Conservation (phyloP, 2,888 invertebrate species). For the Hipparchia semele region DNA sequence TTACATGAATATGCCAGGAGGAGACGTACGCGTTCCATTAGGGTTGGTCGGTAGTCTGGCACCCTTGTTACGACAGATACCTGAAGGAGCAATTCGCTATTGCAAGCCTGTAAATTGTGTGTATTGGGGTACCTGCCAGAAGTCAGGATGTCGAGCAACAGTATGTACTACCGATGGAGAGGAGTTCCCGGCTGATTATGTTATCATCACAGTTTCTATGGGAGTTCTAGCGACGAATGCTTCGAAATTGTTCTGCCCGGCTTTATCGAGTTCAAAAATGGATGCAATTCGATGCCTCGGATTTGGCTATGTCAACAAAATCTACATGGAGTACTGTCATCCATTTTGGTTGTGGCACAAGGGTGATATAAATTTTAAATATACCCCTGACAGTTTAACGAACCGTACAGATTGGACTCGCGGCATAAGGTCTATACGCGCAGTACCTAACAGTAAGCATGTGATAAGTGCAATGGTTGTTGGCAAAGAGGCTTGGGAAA, state of each 20-base stretch:
- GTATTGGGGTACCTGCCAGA: constrained; percentile 85
- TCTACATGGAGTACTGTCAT: constrained; percentile 88
- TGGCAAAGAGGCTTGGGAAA: constrained; percentile 85
- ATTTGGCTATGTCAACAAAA: constrained; percentile 89
- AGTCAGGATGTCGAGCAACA: constrained; percentile 71
- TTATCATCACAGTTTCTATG: constrained; percentile 89
- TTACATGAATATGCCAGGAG: constrained; percentile 82
- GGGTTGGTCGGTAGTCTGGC: constrained; percentile 86
- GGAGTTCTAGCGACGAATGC: constrained; percentile 88
- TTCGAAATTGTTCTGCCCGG: constrained; percentile 86
- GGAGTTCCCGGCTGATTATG: constrained; percentile 89
- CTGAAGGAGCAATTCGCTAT: constrained; percentile 84
- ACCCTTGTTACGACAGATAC: constrained; percentile 85
- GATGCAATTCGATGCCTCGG: constrained; percentile 87
- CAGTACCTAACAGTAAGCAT: constrained; percentile 86
- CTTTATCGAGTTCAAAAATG: constrained; percentile 86
- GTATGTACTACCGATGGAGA: constrained; percentile 87
- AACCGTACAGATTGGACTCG: constrained; percentile 87
- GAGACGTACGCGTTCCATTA: constrained; percentile 84
- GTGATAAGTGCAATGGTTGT: constrained; percentile 88
- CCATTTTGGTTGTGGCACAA: constrained; percentile 89
- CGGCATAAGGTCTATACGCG: constrained; percentile 87
- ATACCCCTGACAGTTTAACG: constrained; percentile 79
- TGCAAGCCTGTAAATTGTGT: constrained; percentile 88
- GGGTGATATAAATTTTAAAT: constrained; percentile 85